Base-by-base conservation (phyloP, 2,888 invertebrate species). In the Leptinotarsa haldemani region DNA sequence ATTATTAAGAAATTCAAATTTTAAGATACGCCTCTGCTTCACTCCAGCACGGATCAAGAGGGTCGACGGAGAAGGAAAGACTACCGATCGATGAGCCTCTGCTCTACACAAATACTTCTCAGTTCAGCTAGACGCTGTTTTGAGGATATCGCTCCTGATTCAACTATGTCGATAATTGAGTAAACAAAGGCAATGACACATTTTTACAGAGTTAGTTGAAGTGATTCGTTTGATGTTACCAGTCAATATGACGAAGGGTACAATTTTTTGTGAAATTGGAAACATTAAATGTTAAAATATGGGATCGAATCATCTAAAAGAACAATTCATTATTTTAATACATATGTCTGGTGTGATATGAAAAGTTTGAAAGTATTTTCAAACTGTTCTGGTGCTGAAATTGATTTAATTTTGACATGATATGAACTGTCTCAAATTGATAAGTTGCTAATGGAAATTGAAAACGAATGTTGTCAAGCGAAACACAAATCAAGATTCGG, bases 61-160 rank as follows among this genome's bases (percentile, higher is more conserved):
- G 78, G 70, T 74, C 79, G 77, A 78, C 76, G 80, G 40, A 67
- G 53, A 67, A 79, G 81, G 79, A 80, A 81, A 82, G 82, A 81
- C 80, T 81, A 77, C 82, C 82, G 82, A 83, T 83, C 83, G 83
- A 83, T 83, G 83, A 82, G 79, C 81, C 82, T 81, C 81, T 79
- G 81, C 82, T 81, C 80, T 78, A 80, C 81, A 81, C 83, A 83
- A 83, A 83, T 82, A 82, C 80, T 81, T 80, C 82, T 81, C 82
- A 82, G 81, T 81, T 82, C 81, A 80, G 80, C 78, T 75, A 78
- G 79, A 81, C 81, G 68, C 63, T 69, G 53, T 77, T 65, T 64
- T 69, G 56, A 56, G 22, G 22, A 56, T 20, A 56, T 56, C 56
- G 20, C 20, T 20, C 56, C 20, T 56, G 56, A 20, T 56, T 56